Evolutionary conservation across 2,797 vertebrate species (phyloP).

Genomic region (Typhlichthys subterraneus): DNA sequence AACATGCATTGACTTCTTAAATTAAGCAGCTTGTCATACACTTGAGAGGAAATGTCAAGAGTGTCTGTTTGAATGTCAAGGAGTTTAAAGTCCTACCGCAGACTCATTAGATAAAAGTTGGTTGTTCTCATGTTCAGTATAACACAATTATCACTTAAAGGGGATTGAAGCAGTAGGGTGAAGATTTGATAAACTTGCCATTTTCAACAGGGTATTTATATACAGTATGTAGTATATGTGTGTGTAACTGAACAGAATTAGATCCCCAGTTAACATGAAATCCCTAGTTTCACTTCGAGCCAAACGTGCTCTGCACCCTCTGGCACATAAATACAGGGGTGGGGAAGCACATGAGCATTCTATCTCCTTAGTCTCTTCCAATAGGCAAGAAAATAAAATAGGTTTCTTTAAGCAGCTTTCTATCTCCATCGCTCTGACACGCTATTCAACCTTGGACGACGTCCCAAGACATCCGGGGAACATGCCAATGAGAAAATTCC

Average conservation of each 20-base stretch:
- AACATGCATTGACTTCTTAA: conserved; percentile 28
- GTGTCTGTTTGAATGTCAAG: conserved; percentile 41
- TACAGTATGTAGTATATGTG: neutral
- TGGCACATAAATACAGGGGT: too few species aligned
- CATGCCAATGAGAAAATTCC: conserved; percentile 63
- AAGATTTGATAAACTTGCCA: too few species aligned
- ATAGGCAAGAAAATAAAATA: conserved; percentile 30
- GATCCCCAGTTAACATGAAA: too few species aligned
- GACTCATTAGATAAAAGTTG: conserved; percentile 15
- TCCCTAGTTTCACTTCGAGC: too few species aligned
- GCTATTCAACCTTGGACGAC: conserved; percentile 55
- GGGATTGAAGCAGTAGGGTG: neutral
- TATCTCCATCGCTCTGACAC: conserved; percentile 20
- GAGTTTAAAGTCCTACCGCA: conserved; percentile 30
- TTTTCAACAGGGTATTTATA: neutral
- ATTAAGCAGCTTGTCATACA: conserved; percentile 26
- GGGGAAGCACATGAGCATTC: too few species aligned
- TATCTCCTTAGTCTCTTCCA: conserved; percentile 9
- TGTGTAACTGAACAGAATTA: too few species aligned
- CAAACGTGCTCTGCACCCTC: too few species aligned
- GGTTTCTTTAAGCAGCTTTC: conserved; percentile 32
- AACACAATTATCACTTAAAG: conserved; percentile 6
- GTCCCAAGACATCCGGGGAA: conserved; percentile 43
- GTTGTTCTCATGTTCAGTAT: conserved; percentile 16
- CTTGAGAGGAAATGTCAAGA: conserved; percentile 46